A percentile compares a stretch with the other conserved stretches of the same genome.
Evolutionary conservation across 2,113 vertebrate species (phyloP).

Genomic region (Triplophysa tibetana): DNA sequence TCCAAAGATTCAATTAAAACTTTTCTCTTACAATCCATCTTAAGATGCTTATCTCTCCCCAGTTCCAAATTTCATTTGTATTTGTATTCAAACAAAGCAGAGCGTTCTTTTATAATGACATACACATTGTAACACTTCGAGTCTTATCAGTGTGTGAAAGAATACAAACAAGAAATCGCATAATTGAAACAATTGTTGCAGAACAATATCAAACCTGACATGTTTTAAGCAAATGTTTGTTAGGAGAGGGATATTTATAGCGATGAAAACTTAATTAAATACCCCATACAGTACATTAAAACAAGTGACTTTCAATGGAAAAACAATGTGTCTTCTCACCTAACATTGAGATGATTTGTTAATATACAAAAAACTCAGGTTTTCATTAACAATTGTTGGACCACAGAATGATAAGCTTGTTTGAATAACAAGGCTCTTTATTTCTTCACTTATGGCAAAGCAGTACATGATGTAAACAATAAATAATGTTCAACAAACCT

Average conservation of each 20-base stretch:
- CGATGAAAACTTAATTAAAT: neutral
- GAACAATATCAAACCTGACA: neutral
- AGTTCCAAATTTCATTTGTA: neutral
- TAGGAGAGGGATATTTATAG: neutral
- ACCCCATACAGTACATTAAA: neutral
- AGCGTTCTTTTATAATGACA: constrained; percentile 2
- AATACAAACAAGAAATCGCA: neutral
- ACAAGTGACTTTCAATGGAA: neutral
- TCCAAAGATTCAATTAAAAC: neutral
- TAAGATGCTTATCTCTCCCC: neutral
- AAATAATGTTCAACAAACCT: neutral
- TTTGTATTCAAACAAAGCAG: constrained; percentile 4
- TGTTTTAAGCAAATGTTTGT: neutral
- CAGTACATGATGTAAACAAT: neutral
- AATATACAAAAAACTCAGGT: neutral
- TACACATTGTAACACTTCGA: neutral
- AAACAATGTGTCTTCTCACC: too few species aligned
- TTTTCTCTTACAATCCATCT: neutral
- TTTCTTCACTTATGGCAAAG: neutral
- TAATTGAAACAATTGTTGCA: constrained; percentile 10
- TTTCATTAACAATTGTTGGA: neutral
- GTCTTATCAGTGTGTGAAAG: neutral
- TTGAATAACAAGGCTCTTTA: too few species aligned
- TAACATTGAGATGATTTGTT: too few species aligned
- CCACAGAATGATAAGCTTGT: neutral